Evolutionary conservation across 2,797 vertebrate genomes (phyloP), one percentile per base, ranked within the genome.

Genomic region (Vireo griseus): DNA sequence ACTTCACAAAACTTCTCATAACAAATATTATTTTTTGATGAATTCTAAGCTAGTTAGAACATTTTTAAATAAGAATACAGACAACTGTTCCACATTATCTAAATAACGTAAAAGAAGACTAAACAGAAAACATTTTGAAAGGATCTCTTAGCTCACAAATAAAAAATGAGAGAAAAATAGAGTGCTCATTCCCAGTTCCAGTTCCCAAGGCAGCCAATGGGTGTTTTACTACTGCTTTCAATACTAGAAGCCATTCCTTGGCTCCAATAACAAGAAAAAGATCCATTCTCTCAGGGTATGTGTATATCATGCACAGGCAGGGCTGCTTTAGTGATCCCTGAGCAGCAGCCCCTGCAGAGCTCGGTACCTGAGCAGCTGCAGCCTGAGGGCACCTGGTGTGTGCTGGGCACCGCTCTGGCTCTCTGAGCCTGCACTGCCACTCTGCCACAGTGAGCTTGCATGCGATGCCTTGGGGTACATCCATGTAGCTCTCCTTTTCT

Each of bases 41-140:
- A 83, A 48, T 63, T 88, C 82, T 91, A 84, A 86, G 65, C 44
- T 59, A 74, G 44, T 37, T 59, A 68, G 47, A 78, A 66, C 66
- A 76, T 72, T 92, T 94, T 86, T 2, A 9, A 88, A 33, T 77
- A 86, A 91, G 50, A 94, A 83, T 59, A 73, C 19, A 80, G 81
- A 77, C 69, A 96, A 94, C 62, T 95, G 91, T 55, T 95, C 79
- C 13, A 6, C 72, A 72, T 91, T 96, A 94, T 68, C 75, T 58
- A 86, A 91, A 69, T 69, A 94, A 83, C 37, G 59, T 86, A 69
- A 91, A 92, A 93, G 78, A 93, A 65, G 66, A 92, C 76, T 63
- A 88, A 91, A 91, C 76, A 94, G 69, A 94, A 89, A 88, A 88
- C 55, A 94, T 88, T 95, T 75, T 91, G 62, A 94, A 96, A 92